Conservation (phyloP, 2,797 vertebrate species). For the Eospalax fontanierii region DNA sequence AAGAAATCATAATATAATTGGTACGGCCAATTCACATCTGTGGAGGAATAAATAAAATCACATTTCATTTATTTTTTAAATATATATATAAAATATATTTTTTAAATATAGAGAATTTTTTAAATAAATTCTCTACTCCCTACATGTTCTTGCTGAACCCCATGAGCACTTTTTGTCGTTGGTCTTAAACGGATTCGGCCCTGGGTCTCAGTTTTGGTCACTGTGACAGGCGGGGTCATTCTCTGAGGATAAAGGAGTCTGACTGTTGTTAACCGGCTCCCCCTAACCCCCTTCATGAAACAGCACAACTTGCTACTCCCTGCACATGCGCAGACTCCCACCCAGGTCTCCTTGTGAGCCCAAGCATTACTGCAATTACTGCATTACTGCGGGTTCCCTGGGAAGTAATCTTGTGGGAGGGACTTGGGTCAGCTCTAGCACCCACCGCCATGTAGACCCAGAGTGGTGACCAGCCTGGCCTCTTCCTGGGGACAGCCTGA, state of each 20-base stretch:
- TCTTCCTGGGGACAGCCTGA: neutral
- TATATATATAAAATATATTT: no score
- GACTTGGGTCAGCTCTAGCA: neutral
- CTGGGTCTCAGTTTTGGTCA: neutral
- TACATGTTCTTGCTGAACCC: neutral
- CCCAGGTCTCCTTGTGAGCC: neutral
- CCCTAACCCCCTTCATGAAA: rapidly evolving
- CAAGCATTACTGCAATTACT: neutral
- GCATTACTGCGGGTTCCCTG: neutral
- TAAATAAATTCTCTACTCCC: neutral
- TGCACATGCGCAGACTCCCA: neutral
- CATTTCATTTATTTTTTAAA: neutral
- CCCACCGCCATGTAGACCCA: neutral
- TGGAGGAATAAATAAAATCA: slow-evolving; percentile 9
- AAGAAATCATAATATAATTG: neutral
- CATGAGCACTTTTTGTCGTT: neutral
- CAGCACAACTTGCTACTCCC: neutral
- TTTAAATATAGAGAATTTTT: no score
- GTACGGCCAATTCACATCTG: neutral
- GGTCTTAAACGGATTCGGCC: neutral
- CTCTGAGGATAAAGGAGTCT: neutral
- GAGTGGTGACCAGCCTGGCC: neutral
- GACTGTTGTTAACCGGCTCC: neutral
- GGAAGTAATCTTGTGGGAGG: neutral
- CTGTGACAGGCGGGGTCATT: neutral